Conservation (phyloP, 2,888 invertebrate genomes). For the Microctonus aethiopoides region DNA sequence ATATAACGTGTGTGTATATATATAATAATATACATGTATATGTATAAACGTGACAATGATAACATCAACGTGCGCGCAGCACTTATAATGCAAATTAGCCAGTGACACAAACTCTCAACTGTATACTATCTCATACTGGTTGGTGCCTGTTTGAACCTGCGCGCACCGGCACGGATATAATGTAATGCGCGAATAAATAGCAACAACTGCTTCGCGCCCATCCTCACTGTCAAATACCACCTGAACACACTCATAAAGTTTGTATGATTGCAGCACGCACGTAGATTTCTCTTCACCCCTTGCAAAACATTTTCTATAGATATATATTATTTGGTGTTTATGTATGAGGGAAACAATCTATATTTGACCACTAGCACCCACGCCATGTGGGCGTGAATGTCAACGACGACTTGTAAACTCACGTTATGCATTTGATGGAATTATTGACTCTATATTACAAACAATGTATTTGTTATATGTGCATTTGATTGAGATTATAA, state of each 20-base stretch:
- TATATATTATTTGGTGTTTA: no score
- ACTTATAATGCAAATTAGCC: slow-evolving; percentile 67
- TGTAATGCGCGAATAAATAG: slow-evolving; percentile 67
- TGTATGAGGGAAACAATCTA: no score
- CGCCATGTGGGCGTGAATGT: slow-evolving; percentile 58
- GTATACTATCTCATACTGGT: slow-evolving; percentile 2
- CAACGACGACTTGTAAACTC: slow-evolving; percentile 51
- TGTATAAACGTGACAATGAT: slow-evolving; percentile 62
- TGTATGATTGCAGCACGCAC: slow-evolving; percentile 32
- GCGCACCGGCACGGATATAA: slow-evolving; percentile 45
- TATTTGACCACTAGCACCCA: slow-evolving; percentile 22
- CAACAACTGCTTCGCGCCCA: slow-evolving; percentile 65
- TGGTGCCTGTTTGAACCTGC: background rate
- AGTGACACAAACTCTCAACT: slow-evolving; percentile 60
- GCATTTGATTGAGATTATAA: background rate
- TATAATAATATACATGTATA: slow-evolving; percentile 28
- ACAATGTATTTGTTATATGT: slow-evolving; percentile 37
- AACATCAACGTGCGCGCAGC: slow-evolving; percentile 56
- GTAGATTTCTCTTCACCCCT: background rate
- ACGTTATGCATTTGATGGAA: slow-evolving; percentile 66
- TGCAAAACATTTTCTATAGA: slow-evolving; percentile 9
- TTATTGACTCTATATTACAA: slow-evolving; percentile 67
- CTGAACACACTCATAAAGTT: slow-evolving; percentile 64
- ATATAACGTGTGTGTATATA: slow-evolving; percentile 38
- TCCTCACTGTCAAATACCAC: slow-evolving; percentile 62